A percentile compares a stretch with the other conserved stretches of the same genome.
phyloP scores from a whole-genome alignment of 2,113 vertebrate species.

The Panurus biarmicus region DNA sequence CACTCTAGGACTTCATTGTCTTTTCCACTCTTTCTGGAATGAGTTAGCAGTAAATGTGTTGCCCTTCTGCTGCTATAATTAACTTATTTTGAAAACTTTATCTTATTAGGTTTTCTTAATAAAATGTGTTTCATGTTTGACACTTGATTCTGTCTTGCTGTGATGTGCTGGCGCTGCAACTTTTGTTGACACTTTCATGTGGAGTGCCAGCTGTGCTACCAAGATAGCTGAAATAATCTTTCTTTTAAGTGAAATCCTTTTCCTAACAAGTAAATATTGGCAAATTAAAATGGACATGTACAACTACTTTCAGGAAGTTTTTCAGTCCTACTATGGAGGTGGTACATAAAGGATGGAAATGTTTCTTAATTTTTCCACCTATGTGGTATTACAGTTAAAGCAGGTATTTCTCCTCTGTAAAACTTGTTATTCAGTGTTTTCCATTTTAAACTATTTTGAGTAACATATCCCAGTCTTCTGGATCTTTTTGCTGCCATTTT shows the following conservation, averaged over 20 bases:
- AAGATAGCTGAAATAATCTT: neutral
- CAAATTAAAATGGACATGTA: neutral
- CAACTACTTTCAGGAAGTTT: neutral
- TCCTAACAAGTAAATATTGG: neutral
- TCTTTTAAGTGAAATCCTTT: neutral
- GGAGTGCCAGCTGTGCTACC: neutral
- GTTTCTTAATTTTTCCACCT: neutral
- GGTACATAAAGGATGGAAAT: neutral
- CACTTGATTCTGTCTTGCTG: neutral
- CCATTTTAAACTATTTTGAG: neutral
- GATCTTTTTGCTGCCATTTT: neutral
- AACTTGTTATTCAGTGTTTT: neutral
- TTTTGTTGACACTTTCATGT: neutral
- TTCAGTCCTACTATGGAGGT: neutral
- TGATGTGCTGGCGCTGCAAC: neutral
- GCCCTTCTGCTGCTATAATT: neutral
- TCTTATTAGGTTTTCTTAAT: neutral
- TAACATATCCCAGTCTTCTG: neutral
- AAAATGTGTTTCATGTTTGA: neutral
- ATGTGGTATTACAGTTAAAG: neutral
- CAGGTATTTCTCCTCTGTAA: neutral
- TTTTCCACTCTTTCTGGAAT: neutral
- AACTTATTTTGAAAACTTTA: neutral
- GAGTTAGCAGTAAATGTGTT: neutral
- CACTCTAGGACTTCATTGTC: neutral